A percentile compares a stretch with the other conserved stretches of the same genome.
phyloP scores from a whole-genome alignment of 2,113 vertebrate species.

The Parus major region DNA sequence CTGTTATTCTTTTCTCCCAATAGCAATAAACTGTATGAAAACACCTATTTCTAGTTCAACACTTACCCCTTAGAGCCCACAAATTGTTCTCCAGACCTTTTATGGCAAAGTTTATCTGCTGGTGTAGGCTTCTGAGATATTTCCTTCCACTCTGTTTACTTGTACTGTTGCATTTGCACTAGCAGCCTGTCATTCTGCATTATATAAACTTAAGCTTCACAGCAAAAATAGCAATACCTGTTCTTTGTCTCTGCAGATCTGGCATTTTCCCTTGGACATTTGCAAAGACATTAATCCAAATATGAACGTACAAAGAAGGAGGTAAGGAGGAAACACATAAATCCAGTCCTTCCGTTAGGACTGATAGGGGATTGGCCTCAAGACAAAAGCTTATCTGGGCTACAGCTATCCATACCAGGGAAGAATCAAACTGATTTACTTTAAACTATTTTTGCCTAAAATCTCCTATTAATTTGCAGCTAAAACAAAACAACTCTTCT shows the following conservation, averaged over 20 bases:
- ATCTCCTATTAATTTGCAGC: neutral
- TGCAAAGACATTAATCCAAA: neutral
- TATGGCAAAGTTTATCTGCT: neutral
- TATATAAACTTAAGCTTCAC: neutral
- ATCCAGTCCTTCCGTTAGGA: neutral
- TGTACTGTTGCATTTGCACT: neutral
- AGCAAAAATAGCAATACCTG: conserved; percentile 10
- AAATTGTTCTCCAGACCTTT: conserved; percentile 1
- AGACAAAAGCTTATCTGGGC: neutral
- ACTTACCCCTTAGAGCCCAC: neutral
- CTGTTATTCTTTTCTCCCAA: neutral
- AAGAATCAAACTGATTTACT: neutral
- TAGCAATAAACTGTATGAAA: neutral
- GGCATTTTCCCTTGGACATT: neutral
- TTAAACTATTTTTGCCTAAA: neutral
- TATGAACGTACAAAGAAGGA: neutral
- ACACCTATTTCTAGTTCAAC: neutral
- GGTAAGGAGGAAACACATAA: neutral
- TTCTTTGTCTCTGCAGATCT: conserved; percentile 23
- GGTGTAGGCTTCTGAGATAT: neutral
- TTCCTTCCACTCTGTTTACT: conserved; percentile 10
- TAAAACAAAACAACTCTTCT: neutral
- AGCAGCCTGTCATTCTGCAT: neutral
- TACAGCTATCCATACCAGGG: neutral
- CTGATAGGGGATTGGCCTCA: neutral